phyloP scores from a whole-genome alignment of 2,888 invertebrate species.

The Cepaea hortensis region DNA sequence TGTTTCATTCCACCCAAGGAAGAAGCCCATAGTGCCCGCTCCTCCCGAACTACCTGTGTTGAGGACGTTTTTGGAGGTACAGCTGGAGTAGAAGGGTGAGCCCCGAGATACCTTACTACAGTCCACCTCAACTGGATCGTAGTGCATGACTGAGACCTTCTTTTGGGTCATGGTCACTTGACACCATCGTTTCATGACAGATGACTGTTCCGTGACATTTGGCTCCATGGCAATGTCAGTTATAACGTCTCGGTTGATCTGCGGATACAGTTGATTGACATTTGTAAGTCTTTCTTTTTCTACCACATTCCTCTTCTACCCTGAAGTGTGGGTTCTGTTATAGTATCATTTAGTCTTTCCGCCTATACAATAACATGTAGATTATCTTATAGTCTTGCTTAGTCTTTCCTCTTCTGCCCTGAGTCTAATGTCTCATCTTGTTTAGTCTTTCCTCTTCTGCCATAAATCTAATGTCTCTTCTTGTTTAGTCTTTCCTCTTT shows the following conservation, averaged over 20 bases:
- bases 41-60: neutral
- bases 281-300: too few relatives aligned
- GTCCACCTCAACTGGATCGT: constrained; percentile 28
- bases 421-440: too few relatives aligned
- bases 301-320: too few relatives aligned
- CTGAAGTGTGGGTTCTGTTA: too few relatives aligned
- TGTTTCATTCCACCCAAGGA: constrained; percentile 51
- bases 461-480: too few relatives aligned
- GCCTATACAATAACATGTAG: too few relatives aligned
- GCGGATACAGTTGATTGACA: neutral
- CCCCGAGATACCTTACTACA: constrained; percentile 28
- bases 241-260: constrained; percentile 51
- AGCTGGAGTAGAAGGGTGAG: constrained; percentile 38
- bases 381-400: too few relatives aligned
- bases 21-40: constrained; percentile 30
- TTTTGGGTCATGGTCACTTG: constrained; percentile 32
- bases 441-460: too few relatives aligned
- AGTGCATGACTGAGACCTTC: constrained; percentile 39
- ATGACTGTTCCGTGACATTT: constrained; percentile 36
- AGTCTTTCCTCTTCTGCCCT: too few relatives aligned
- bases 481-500: too few relatives aligned
- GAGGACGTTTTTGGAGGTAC: constrained; percentile 5
- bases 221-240: constrained; percentile 50
- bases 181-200: constrained; percentile 52
- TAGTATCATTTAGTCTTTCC: too few relatives aligned